Conservation (phyloP, 2,888 invertebrate species). For the Yponomeuta plumbellus region DNA sequence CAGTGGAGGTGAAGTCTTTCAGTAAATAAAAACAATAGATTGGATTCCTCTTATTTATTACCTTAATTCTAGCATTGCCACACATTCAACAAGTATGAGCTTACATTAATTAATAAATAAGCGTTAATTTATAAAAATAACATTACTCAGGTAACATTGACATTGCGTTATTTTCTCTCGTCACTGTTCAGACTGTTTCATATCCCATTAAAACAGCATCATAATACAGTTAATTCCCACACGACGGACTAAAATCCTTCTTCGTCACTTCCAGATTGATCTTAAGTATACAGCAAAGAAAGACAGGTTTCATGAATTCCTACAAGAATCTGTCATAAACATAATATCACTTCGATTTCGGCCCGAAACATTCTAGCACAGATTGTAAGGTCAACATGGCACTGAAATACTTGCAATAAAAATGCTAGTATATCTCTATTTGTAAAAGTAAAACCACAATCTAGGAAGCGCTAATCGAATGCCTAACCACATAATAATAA, state of each 20-base stretch:
- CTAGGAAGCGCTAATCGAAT: too few relatives aligned
- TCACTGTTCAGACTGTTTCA: background rate
- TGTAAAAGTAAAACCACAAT: too few relatives aligned
- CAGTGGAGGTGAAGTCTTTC: background rate
- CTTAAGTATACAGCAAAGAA: background rate
- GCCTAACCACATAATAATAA: too few relatives aligned
- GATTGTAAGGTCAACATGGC: too few relatives aligned
- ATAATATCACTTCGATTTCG: too few relatives aligned
- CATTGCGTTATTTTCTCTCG: constrained; percentile 15
- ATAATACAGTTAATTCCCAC: background rate
- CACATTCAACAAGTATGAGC: constrained; percentile 37
- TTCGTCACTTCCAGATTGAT: too few relatives aligned
- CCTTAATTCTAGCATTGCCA: constrained; percentile 58
- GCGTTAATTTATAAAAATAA: constrained; percentile 16
- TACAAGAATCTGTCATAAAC: background rate
- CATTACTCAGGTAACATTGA: constrained; percentile 47
- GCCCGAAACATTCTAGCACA: too few relatives aligned
- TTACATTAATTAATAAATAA: constrained; percentile 34
- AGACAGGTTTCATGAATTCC: background rate
- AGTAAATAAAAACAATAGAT: constrained; percentile 23
- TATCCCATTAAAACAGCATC: background rate
- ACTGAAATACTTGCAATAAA: too few relatives aligned
- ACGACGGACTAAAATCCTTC: background rate
- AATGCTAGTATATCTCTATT: too few relatives aligned
- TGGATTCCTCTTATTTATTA: constrained; percentile 71